These are phyloP conservation scores for Fregata magnificens DNA, from an alignment of 2,113 vertebrate species.

Conservation along the genomic window DNA sequence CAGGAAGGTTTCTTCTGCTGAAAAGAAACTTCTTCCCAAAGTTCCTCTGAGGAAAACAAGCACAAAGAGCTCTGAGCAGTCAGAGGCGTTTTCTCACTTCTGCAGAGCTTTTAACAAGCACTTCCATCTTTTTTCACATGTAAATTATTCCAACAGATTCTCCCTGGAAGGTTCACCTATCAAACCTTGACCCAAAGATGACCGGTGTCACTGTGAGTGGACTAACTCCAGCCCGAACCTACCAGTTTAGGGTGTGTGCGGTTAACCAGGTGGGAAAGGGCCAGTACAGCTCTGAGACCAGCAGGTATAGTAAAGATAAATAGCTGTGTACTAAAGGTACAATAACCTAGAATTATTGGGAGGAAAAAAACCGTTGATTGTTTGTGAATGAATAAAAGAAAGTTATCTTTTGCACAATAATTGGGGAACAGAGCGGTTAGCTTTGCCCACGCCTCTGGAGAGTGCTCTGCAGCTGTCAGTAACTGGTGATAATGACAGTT, in stretches of 20 bases:
- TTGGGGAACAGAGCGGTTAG: neutral
- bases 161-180: conserved; percentile 92
- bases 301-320: conserved; percentile 74
- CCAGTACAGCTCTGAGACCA: conserved; percentile 90
- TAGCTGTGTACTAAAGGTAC: fast-evolving
- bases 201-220: conserved; percentile 82
- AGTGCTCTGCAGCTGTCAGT: neutral
- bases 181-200: conserved; percentile 81
- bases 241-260: conserved; percentile 92
- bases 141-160: conserved; percentile 79
- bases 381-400: neutral
- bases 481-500: neutral
- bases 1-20: conserved; percentile 12
- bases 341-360: too few relatives aligned
- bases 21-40: conserved; percentile 22
- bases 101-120: neutral
- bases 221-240: conserved; percentile 91
- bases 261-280: conserved; percentile 95
- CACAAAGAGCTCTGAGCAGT: neutral
- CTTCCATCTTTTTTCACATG: neutral
- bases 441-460: neutral
- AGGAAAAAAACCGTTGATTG: neutral
- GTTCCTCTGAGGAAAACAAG: neutral
- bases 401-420: neutral
- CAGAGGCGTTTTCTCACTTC: neutral